Evolutionary conservation across 2,113 vertebrate species (phyloP).

Genomic region (Opisthocomus hoazin): DNA sequence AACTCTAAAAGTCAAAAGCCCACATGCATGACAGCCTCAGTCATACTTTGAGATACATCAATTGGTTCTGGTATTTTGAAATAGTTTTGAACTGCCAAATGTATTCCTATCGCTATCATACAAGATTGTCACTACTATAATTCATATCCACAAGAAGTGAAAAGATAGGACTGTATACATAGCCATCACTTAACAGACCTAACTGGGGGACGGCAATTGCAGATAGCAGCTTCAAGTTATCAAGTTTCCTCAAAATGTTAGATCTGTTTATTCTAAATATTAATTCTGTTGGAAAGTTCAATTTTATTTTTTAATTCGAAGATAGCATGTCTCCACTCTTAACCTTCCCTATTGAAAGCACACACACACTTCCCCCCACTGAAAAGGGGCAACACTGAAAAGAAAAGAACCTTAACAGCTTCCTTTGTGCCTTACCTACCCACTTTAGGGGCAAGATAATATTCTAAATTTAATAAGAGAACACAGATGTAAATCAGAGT

Average conservation of each 20-base stretch:
- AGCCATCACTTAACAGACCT: not conserved
- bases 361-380: not conserved
- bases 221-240: not conserved
- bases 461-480: not conserved
- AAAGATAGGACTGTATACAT: not conserved
- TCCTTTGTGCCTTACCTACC: not conserved
- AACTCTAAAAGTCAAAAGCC: not conserved
- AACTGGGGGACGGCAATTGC: not conserved
- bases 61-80: not conserved
- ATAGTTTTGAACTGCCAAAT: not conserved
- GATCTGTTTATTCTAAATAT: not conserved
- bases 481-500: not conserved
- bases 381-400: not conserved
- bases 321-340: accelerated
- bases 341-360: not conserved
- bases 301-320: not conserved
- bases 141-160: not conserved
- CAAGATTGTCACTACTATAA: not conserved
- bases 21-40: not conserved
- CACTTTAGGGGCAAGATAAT: not conserved
- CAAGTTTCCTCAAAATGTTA: not conserved
- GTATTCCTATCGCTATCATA: not conserved
- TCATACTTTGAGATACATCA: not conserved
- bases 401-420: not conserved
- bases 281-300: not conserved